Evolutionary conservation across 2,797 vertebrate genomes (phyloP).

Genomic region (Pyrocephalus nanus): DNA sequence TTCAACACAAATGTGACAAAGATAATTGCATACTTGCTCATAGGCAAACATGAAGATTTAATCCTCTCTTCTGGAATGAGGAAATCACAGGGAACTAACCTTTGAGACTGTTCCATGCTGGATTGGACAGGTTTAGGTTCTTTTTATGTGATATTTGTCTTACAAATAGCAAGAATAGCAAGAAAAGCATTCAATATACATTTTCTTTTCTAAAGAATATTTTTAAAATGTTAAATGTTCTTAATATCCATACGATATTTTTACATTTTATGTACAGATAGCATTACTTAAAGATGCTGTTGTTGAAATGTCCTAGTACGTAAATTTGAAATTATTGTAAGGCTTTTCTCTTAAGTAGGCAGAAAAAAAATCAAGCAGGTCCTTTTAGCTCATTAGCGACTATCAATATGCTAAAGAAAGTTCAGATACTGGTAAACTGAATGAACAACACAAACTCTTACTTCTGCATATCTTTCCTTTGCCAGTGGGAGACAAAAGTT

Average conservation of each 20-base stretch:
- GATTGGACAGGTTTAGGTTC: not conserved
- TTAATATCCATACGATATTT: not conserved
- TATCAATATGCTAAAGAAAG: not conserved
- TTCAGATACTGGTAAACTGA: not conserved
- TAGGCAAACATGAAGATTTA: not conserved
- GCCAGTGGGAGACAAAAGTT: slow-evolving; percentile 93
- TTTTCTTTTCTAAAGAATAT: not conserved
- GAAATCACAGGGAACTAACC: not conserved
- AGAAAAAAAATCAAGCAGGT: not conserved
- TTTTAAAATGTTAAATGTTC: not conserved
- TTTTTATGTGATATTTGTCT: not conserved
- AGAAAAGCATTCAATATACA: not conserved
- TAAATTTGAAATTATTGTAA: not conserved
- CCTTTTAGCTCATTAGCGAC: not conserved
- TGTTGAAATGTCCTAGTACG: not conserved
- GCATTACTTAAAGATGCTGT: not conserved
- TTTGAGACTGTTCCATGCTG: not conserved
- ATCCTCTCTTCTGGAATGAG: not conserved
- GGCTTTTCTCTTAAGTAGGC: not conserved
- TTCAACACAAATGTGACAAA: not conserved
- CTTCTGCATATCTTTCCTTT: slow-evolving; percentile 63
- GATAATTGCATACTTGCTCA: not conserved
- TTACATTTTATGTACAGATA: not conserved
- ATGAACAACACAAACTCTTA: not conserved
- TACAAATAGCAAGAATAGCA: not conserved